Conservation (phyloP, 2,888 invertebrate species). For the Trachelus stipa region DNA sequence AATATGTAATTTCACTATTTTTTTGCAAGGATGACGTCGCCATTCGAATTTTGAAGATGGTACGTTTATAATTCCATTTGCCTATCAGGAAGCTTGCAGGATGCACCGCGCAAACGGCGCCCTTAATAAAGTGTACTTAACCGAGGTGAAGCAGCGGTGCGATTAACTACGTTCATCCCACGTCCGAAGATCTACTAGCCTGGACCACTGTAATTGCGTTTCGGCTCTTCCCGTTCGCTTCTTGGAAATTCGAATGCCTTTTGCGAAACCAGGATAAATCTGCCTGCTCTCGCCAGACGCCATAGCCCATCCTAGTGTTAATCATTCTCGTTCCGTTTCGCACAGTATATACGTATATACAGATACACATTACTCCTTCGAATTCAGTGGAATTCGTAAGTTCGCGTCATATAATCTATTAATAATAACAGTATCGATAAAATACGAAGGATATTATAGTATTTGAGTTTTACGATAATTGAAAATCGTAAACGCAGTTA, state of each 20-base stretch:
- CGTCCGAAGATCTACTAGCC: background rate
- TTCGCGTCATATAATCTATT: background rate
- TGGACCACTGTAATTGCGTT: background rate
- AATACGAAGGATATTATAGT: background rate
- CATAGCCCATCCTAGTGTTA: background rate
- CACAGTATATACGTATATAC: background rate
- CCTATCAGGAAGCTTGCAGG: conserved; percentile 39
- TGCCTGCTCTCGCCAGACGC: background rate
- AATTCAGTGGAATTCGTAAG: background rate
- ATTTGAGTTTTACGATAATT: background rate
- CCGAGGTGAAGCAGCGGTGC: conserved; percentile 37
- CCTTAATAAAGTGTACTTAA: conserved; percentile 56
- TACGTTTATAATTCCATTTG: conserved; percentile 59
- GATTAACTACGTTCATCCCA: background rate
- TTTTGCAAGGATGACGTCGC: background rate
- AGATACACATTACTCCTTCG: background rate
- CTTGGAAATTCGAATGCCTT: background rate
- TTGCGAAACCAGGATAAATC: background rate
- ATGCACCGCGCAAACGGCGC: conserved; percentile 48
- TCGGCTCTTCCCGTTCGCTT: background rate
- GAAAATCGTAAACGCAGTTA: background rate
- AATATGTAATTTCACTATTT: background rate
- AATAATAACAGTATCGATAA: background rate
- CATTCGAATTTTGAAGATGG: conserved; percentile 3
- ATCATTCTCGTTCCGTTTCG: background rate